Base-by-base conservation (phyloP, 1,140 invertebrate species). In the Camponotus floridanus region DNA sequence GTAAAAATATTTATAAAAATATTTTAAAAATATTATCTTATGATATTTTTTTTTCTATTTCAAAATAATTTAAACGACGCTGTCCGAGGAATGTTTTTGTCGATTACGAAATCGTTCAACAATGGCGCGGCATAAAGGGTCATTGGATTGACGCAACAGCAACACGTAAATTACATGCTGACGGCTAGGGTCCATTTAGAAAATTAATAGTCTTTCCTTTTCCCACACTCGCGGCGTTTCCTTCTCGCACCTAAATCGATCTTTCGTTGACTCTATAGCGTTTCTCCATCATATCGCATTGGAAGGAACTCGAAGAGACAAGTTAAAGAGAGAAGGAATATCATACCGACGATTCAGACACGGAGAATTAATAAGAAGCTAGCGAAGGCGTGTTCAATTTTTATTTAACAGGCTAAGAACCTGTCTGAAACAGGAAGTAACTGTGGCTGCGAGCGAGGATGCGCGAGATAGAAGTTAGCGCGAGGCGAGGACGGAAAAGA, bases 131-230 rank as follows among this genome's bases (percentile, higher is more conserved):
- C 64, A 51, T 11, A 48, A 71, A 67, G 51, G 61, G 18, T 13
- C 71, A 48, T 15, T 39, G 9, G 51, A 48, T 89, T 87, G 86
- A 87, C 81, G 86, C 70, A 86, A 90, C 18, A 83, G 79, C 64
- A 51, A 87, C 85, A 76, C 87, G 89, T 91, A 90, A 90, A 91
- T 91, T 88, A 91, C 79, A 51, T 80, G 88, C 73, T 83, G 84
- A 89, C 62, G 87, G 87, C 80, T 65, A 51, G 33, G 15, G 59
- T 81, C 76, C 71, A 88, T 88, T 91, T 87, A 85, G 85, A 79
- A 87, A 88, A 87, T 88, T 78, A 88, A 91, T 86, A 86, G 80
- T 76, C 39, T 70, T 70, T 74, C 64, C 51, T 48, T 39, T 68
- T 73, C 55, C 48, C 26, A 33, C 36, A 42, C 65, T 55, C 48